phyloP scores from a whole-genome alignment of 1,140 invertebrate species.

The Drosophila sp. region DNA sequence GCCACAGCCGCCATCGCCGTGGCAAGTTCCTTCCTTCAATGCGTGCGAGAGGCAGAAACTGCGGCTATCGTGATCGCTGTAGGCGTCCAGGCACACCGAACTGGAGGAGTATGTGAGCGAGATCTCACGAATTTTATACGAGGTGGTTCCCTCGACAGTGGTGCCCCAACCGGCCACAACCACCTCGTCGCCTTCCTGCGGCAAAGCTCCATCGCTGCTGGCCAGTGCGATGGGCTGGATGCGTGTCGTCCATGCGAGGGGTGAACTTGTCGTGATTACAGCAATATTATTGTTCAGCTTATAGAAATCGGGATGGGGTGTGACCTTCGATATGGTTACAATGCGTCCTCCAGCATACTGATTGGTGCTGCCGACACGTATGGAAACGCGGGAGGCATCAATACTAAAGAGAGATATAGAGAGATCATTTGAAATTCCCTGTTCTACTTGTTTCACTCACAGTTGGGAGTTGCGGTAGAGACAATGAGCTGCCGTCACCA shows the following conservation, averaged over 20 bases:
- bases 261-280: conserved; percentile 69
- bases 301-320: conserved; percentile 78
- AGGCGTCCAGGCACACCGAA: conserved; percentile 57
- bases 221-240: conserved; percentile 39
- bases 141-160: conserved; percentile 46
- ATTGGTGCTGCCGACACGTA: conserved; percentile 75
- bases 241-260: conserved; percentile 44
- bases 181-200: conserved; percentile 28
- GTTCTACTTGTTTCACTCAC: conserved; percentile 42
- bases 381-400: conserved; percentile 42
- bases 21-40: conserved; percentile 70
- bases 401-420: conserved; percentile 31
- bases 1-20: conserved; percentile 70
- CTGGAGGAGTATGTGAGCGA: conserved; percentile 41
- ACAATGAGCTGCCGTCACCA: conserved; percentile 75
- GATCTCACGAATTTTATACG: conserved; percentile 61
- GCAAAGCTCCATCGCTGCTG: conserved; percentile 33
- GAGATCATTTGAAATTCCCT: too few species aligned
- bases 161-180: conserved; percentile 68
- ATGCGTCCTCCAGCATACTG: conserved; percentile 71
- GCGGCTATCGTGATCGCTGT: conserved; percentile 32
- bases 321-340: conserved; percentile 23
- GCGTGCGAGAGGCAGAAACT: conserved; percentile 66
- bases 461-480: conserved; percentile 44
- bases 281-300: conserved; percentile 84